Base-by-base conservation (phyloP, 2,888 invertebrate genomes). In the Tyria jacobaeae region DNA sequence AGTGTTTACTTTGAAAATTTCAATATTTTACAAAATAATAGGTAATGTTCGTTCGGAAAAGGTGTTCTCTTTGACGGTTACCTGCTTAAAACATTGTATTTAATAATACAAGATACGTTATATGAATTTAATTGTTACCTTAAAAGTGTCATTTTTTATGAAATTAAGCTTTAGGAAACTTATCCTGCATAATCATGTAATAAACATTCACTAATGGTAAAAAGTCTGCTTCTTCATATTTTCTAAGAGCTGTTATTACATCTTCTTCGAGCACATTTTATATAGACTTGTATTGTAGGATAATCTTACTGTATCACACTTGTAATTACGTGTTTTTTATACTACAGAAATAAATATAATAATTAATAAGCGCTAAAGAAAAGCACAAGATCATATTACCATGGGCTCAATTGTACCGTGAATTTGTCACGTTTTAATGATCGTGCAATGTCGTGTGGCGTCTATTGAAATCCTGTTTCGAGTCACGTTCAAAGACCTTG, bases 361-460 rank as follows among this genome's bases (percentile, higher is more conserved):
- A 64, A 66, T 78, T 77, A 72, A 61, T 70, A 74, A 68, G 62
- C 70, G 57, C 55, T 71, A 73, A 75, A 70, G 66, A 64, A 78
- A 79, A 79, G 78, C 78, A 69, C 70, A 52, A 69, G 73, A 83
- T 87, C 77, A 60, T 71, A 70, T 88, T 83, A 81, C 87, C 77
- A 81, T 85, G 84, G 70, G 82, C 35, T 12, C 41, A 85, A 54
- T 79, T 73, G 73, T 70, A 73, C 66, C 68, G 60, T 73, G 71
- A 72, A 77, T 86, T 87, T 88, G 84, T 78, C 65, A 83, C 75
- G 80, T 64, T 62, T 51, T 47, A n/a, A 57, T 50, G 14, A 39
- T 67, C 75, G 75, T 63, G 73, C 83, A 78, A 72, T 80, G 76
- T 75, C 80, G 84, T 84, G 81, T 88, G 85, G 88, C 87, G 78